Percentiles rank a stretch among this genome's conserved stretches.
These are phyloP conservation scores for Telenomus remus DNA, from an alignment of 1,140 invertebrate species.

Conservation along the genomic window DNA sequence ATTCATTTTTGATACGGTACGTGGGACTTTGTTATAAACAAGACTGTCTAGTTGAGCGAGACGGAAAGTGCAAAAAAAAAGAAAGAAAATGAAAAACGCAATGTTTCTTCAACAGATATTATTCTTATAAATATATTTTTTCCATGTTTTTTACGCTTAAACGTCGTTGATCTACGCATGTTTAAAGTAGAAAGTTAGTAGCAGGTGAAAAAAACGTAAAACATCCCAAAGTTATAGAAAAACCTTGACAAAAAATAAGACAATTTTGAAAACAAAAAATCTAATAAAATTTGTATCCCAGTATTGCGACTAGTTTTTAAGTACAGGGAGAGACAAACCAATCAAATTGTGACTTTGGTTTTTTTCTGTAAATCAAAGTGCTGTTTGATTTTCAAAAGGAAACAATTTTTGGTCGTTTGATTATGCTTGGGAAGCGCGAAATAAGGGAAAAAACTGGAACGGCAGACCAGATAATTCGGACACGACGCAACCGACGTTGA, in stretches of 20 bases:
- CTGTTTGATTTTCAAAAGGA: too few species aligned
- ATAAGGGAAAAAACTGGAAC: slow-evolving; percentile 33
- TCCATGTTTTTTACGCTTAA: slow-evolving; percentile 36
- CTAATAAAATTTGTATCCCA: too few species aligned
- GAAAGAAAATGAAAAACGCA: too few species aligned
- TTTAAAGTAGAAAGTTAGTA: slow-evolving; percentile 41
- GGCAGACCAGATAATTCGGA: slow-evolving; percentile 50
- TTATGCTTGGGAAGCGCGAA: background rate
- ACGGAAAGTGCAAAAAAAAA: slow-evolving; percentile 8
- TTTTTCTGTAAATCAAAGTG: slow-evolving; percentile 37
- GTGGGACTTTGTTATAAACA: slow-evolving; percentile 11
- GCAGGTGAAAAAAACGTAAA: slow-evolving; percentile 27
- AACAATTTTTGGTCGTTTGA: too few species aligned
- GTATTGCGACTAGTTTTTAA: too few species aligned
- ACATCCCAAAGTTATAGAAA: slow-evolving; percentile 19
- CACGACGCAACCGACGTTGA: slow-evolving; percentile 46
- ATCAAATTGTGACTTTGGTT: slow-evolving; percentile 53
- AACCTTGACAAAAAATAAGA: slow-evolving; percentile 11
- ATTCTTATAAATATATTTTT: slow-evolving; percentile 25
- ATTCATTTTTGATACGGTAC: slow-evolving; percentile 6
- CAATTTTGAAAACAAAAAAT: background rate
- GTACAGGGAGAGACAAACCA: too few species aligned
- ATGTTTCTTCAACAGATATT: background rate
- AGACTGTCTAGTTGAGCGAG: slow-evolving; percentile 24
- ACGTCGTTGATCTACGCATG: slow-evolving; percentile 38